Base-by-base conservation (phyloP, 2,888 invertebrate species). In the Germaria angustata region DNA sequence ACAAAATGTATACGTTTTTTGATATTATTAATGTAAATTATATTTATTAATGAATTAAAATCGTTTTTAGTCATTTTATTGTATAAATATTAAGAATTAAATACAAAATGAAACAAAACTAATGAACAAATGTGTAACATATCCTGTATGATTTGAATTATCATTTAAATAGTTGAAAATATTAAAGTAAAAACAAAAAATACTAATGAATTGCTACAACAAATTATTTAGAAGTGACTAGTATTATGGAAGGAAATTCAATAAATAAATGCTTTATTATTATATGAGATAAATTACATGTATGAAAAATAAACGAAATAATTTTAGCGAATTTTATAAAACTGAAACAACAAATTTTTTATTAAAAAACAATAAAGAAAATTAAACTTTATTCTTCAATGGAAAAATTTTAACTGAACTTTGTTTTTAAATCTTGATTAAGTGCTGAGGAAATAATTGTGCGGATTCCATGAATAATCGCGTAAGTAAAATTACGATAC, bases 301-400 rank as follows among this genome's bases (percentile, higher is more conserved):
- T 55, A 11, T 57, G 1, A 13, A 72, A 59, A 61, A 36, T 6
- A 80, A 77, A 78, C 51, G 39, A 63, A 81, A 66, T 79, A 76
- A 82, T 71, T 79, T 79, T 82, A 82, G 82, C 75, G 51, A 82
- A 82, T 82, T 82, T 82, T 82, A 71, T 82, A 76, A 79, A 69
- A 59, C 20, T 24, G 4, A 71, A 72, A 51, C 13, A 51, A 57
- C 5, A 34, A 36, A 22, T 59, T 39, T n/a, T 76, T 57, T 69
- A 59, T 66, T 51, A 82, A 79, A n/a, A 28, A 82, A 46, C 17
- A 32, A 65, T 53, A 65, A 77, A 53, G 24, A 53, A 73, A 65
- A 34, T 71, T 39, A 82, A 79, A 61, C 39, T 71, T 61, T 65
- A 61, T 76, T 65, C 55, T 76, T 76, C 32, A 75, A 75, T 73